These are phyloP conservation scores for Peromyscus eremicus DNA, from an alignment of 2,797 vertebrate species.

Conservation along the genomic window DNA sequence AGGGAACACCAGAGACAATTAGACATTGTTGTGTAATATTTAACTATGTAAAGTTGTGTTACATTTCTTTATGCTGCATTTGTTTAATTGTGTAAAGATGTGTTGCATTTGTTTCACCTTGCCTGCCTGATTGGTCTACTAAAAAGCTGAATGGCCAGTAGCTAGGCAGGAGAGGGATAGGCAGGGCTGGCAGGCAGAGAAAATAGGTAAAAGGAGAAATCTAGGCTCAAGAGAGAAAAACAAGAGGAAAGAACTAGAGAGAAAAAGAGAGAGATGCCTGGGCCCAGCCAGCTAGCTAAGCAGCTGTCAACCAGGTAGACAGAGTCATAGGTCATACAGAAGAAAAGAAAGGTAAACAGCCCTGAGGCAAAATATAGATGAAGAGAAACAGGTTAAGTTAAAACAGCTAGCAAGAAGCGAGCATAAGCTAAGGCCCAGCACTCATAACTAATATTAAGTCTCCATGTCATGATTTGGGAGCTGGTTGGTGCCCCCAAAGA, in stretches of 20 bases:
- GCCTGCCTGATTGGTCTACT: neutral
- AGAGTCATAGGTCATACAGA: neutral
- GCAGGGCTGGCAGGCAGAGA: neutral
- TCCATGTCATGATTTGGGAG: neutral
- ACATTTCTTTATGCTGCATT: neutral
- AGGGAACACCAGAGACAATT: neutral
- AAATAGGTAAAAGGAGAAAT: neutral
- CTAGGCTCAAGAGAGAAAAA: neutral
- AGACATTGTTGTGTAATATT: neutral
- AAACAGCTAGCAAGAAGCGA: neutral
- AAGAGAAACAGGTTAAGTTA: neutral
- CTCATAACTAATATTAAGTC: neutral
- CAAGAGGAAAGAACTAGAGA: neutral
- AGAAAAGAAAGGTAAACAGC: neutral
- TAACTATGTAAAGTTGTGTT: neutral
- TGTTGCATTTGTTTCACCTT: neutral
- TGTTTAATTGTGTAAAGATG: neutral
- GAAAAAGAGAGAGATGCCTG: neutral
- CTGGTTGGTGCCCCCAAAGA: neutral
- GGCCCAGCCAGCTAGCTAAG: neutral
- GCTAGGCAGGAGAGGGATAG: neutral
- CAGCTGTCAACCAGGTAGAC: neutral
- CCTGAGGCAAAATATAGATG: neutral
- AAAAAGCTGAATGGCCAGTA: neutral
- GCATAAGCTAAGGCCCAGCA: neutral